Evolutionary conservation across 1,140 invertebrate species (phyloP), one percentile per base, ranked within the genome.

Genomic region (Macrotrachela quadricornifera): DNA sequence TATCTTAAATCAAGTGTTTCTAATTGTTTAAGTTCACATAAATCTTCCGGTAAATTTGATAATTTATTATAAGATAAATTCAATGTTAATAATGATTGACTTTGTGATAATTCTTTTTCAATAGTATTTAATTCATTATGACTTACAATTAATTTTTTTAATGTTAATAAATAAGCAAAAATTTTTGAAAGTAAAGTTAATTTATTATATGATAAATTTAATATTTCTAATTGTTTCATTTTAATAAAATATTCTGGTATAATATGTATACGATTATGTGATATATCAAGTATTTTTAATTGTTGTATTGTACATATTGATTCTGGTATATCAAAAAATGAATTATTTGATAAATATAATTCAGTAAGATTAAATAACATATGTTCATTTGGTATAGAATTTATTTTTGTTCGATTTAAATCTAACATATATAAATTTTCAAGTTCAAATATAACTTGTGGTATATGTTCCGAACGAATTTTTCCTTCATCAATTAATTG

Each of bases 391-490:
- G 67, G 67, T 21, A 69, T 50, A 50, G 59, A 63, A 58, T 70
- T 70, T 16, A 70, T 64, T 55, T 66, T 65, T 38, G 64, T 66
- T 48, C 57, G 58, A 47, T 68, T 63, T 38, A 70, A 57, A 56
- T 70, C 65, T 6, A 70, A 57, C 8, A 55, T 54, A 54, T 63
- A 56, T 18, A 69, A 56, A 54, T 58, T 59, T 50, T 66, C 63
- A 10, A 71, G 56, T 56, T 69, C 66, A 59, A 70, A 71, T 17
- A 71, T 59, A 41, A 69, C 65, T 13, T 56, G 42, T 6, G 69
- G 68, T 41, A 71, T 63, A 54, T 70, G 66, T 57, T 71, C 65
- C 0, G 67, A 69, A 39, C 62, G 63, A n/a, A 71, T 62, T 59
- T 71, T 65, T 18, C 67, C 64, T 56, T 64, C 66, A 44, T 59